These are phyloP conservation scores for Erpobdella octoculata DNA, from an alignment of 2,888 invertebrate species.

Conservation along the genomic window DNA sequence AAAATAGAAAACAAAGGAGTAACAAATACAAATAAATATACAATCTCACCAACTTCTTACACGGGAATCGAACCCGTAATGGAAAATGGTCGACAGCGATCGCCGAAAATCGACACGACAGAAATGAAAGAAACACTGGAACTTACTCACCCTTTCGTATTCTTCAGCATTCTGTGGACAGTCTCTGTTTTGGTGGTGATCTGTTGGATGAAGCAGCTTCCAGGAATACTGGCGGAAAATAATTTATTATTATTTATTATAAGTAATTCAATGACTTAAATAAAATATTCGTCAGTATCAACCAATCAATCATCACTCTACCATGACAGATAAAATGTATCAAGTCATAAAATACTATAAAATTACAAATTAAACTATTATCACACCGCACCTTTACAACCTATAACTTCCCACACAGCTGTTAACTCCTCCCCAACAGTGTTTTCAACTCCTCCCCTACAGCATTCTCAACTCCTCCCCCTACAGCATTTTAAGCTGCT, in stretches of 20 bases:
- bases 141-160: conserved; percentile 73
- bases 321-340: neutral
- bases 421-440: no score
- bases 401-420: no score
- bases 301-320: neutral
- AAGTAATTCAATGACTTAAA: neutral
- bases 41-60: no score
- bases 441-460: no score
- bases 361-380: neutral
- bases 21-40: no score
- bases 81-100: neutral
- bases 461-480: no score
- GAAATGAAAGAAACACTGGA: neutral
- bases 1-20: neutral
- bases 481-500: neutral
- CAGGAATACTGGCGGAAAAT: conserved; percentile 66
- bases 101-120: neutral
- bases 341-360: neutral
- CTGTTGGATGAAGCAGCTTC: conserved; percentile 95
- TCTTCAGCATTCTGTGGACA: conserved; percentile 95
- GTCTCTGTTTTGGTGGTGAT: conserved; percentile 85
- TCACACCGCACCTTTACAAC: neutral
- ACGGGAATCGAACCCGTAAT: no score
- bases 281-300: neutral
- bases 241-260: neutral